Conservation (phyloP, 2,888 invertebrate genomes). For the Notodromas monacha region DNA sequence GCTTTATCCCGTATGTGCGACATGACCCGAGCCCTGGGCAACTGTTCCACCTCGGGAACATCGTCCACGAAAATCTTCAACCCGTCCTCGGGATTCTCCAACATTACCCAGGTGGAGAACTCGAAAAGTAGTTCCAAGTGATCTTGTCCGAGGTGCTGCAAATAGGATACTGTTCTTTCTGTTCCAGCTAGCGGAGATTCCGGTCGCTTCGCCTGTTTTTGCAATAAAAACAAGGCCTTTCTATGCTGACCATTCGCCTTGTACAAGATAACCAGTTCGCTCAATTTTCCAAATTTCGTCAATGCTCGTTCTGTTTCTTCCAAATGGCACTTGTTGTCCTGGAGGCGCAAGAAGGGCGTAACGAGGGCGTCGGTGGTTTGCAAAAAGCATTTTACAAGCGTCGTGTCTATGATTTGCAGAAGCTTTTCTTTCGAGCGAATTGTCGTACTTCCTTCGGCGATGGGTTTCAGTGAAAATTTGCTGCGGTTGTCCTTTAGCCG, state of each 20-base stretch:
- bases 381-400: conserved; percentile 77
- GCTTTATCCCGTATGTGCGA: conserved; percentile 57
- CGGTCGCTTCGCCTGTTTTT: conserved; percentile 23
- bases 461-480: conserved; percentile 11
- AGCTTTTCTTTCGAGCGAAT: conserved; percentile 27
- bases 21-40: conserved; percentile 57
- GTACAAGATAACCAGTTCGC: conserved; percentile 76
- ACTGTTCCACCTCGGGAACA: conserved; percentile 46
- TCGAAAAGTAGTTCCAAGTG: conserved; percentile 64
- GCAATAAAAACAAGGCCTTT: conserved; percentile 56
- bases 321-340: conserved; percentile 50
- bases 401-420: conserved; percentile 81
- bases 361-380: conserved; percentile 86
- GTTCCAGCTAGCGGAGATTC: conserved; percentile 22
- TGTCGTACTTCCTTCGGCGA: conserved; percentile 16
- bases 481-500: conserved; percentile 10
- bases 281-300: conserved; percentile 50
- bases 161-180: conserved; percentile 53
- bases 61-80: conserved; percentile 56
- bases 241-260: conserved; percentile 71
- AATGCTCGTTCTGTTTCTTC: conserved; percentile 72
- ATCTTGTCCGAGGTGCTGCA: conserved; percentile 44
- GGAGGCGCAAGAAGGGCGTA: conserved; percentile 54
- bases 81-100: conserved; percentile 54
- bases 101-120: conserved; percentile 70